These are phyloP conservation scores for Arrhamphus sclerolepis DNA, from an alignment of 2,797 vertebrate genomes.

Conservation along the genomic window DNA sequence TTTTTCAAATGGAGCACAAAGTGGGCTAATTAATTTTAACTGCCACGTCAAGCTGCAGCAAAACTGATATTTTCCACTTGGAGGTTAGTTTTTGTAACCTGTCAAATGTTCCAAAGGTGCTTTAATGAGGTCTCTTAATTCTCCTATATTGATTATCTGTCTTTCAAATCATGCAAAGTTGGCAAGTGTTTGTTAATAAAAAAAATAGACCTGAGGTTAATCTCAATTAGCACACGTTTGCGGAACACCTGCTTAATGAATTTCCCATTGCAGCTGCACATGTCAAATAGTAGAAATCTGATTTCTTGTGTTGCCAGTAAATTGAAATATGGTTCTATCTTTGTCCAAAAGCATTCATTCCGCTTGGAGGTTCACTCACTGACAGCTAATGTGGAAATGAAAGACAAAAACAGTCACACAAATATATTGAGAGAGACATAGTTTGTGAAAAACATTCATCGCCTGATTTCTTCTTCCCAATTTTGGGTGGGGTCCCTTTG, in stretches of 20 bases:
- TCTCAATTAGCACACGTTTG: no score
- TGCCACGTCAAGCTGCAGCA: constrained; percentile 33
- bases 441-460: constrained; percentile 54
- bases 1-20: constrained; percentile 54
- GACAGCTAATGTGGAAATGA: constrained; percentile 10
- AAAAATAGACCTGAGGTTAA: no score
- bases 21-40: constrained; percentile 60
- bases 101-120: no score
- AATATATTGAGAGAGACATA: constrained; percentile 12
- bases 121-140: no score
- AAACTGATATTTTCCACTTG: constrained; percentile 30
- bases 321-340: constrained; percentile 10
- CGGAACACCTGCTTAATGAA: no score
- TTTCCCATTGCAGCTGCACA: no score
- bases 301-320: constrained; percentile 2
- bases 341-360: constrained; percentile 17
- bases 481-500: constrained; percentile 75
- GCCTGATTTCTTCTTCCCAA: constrained; percentile 54
- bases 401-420: constrained; percentile 5
- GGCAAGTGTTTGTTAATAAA: no score
- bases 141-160: no score
- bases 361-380: constrained; percentile 37
- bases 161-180: no score
- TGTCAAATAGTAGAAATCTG: no score
- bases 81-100: background rate